phyloP scores from a whole-genome alignment of 2,113 vertebrate genomes.

The Corythoichthys intestinalis region DNA sequence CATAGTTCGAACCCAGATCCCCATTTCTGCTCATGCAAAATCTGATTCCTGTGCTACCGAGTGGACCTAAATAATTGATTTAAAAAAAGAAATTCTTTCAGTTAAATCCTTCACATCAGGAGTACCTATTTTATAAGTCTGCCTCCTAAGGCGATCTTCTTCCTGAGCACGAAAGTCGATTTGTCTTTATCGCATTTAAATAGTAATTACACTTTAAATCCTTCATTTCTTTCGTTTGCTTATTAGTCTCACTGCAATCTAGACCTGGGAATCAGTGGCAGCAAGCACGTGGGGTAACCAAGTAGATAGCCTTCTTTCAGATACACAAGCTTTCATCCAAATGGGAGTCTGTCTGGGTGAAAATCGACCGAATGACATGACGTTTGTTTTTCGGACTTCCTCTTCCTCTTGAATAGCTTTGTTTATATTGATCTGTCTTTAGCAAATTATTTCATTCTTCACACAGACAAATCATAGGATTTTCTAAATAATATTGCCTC shows the following conservation, averaged over 20 bases:
- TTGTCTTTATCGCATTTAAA: conserved; percentile 5
- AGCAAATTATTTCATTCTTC: neutral
- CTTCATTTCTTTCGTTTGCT: neutral
- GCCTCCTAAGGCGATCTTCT: neutral
- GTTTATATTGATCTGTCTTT: neutral
- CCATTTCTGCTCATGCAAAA: neutral
- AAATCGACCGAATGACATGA: conserved; percentile 3
- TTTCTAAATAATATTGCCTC: neutral
- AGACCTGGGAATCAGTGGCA: neutral
- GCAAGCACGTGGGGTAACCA: neutral
- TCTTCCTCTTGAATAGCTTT: neutral
- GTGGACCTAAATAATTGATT: neutral
- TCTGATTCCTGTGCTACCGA: neutral
- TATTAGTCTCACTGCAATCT: neutral
- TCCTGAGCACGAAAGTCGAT: neutral
- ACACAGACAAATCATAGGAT: too few species aligned
- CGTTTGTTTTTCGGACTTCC: conserved; percentile 7
- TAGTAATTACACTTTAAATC: conserved; percentile 5
- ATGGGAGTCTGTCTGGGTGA: conserved; percentile 1
- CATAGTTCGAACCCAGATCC: neutral
- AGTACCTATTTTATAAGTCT: conserved; percentile 1
- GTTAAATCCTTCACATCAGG: neutral
- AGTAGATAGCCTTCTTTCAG: neutral
- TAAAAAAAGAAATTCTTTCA: neutral
- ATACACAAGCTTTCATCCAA: neutral